phyloP scores from a whole-genome alignment of 2,113 vertebrate species.

The Sclerurus mexicanus region DNA sequence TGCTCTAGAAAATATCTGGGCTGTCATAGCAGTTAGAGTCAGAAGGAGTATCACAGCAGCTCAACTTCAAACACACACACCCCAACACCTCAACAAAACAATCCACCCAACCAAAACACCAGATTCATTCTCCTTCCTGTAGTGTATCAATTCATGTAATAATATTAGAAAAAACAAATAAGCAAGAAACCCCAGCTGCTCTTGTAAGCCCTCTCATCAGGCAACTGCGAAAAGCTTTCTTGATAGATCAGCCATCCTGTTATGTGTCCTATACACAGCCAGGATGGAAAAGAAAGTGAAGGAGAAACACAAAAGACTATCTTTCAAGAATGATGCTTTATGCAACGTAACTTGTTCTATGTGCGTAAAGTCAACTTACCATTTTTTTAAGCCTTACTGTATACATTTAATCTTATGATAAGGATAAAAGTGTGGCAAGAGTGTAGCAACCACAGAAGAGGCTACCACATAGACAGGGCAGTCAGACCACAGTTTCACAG shows the following conservation, averaged over 20 bases:
- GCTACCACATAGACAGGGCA: accelerated
- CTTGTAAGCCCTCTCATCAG: neutral
- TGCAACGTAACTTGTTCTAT: neutral
- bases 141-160: neutral
- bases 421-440: neutral
- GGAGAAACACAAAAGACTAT: neutral
- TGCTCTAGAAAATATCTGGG: neutral
- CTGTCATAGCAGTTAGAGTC: neutral
- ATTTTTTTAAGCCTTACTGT: neutral
- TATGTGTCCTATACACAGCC: neutral
- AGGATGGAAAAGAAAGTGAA: neutral
- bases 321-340: neutral
- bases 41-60: neutral
- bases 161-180: neutral
- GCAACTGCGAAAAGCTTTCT: neutral
- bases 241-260: neutral
- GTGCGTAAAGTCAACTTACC: neutral
- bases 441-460: neutral
- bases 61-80: neutral
- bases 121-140: neutral
- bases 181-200: neutral
- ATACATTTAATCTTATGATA: neutral
- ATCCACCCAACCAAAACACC: neutral
- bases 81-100: neutral
- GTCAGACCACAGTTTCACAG: neutral